These are phyloP conservation scores for Diarsia rubi DNA, from an alignment of 2,888 invertebrate species.

Conservation along the genomic window DNA sequence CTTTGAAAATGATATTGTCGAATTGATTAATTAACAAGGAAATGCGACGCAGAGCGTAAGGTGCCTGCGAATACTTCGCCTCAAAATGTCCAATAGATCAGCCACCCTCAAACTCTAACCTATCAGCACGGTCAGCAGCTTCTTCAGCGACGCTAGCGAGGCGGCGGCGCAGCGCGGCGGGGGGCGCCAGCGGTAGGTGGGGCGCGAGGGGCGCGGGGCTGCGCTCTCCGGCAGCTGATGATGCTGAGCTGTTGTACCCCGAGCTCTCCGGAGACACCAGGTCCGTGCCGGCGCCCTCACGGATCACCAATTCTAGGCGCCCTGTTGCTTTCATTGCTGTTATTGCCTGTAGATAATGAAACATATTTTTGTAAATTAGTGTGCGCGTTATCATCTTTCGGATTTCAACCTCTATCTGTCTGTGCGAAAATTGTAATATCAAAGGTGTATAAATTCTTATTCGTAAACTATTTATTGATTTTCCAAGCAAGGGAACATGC, in stretches of 20 bases:
- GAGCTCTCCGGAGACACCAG: constrained; percentile 95
- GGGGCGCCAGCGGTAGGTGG: constrained; percentile 82
- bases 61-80: not conserved
- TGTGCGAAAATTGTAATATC: not conserved
- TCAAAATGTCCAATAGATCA: not conserved
- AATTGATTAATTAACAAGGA: not conserved
- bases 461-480: not conserved
- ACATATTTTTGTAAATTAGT: not conserved
- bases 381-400: not conserved
- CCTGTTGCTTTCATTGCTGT: constrained; percentile 95
- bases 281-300: constrained; percentile 95
- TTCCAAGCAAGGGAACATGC: not conserved
- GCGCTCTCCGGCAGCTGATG: constrained; percentile 94
- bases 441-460: not conserved
- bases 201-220: constrained; percentile 90
- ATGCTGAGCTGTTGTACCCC: constrained; percentile 96
- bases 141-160: constrained; percentile 95
- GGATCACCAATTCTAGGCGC: constrained; percentile 94
- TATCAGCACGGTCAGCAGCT: constrained; percentile 91
- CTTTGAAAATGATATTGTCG: not conserved
- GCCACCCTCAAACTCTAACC: constrained; percentile 73
- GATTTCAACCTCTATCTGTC: not conserved
- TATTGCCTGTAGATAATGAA: constrained; percentile 91
- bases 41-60: not conserved
- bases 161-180: constrained; percentile 92